Evolutionary conservation across 2,797 vertebrate genomes (phyloP).

Genomic region (Naso thynnoides): DNA sequence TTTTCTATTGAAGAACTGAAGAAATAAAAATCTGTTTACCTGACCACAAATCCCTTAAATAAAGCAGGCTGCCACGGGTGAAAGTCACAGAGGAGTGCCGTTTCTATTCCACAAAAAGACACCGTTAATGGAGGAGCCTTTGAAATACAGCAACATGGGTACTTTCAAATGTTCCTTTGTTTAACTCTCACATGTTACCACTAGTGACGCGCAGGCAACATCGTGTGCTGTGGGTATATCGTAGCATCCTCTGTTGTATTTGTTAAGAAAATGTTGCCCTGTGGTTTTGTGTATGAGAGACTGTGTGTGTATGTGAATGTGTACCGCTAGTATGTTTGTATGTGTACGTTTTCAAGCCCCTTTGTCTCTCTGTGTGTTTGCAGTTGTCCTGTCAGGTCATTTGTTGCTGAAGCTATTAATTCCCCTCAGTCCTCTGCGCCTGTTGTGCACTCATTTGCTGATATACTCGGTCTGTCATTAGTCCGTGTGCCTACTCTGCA

Average conservation of each 20-base stretch:
- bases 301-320: slow-evolving; percentile 18
- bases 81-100: slow-evolving; percentile 70
- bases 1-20: slow-evolving; percentile 74
- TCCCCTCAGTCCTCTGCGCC: slow-evolving; percentile 66
- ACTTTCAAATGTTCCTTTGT: slow-evolving; percentile 53
- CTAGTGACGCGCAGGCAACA: slow-evolving; percentile 32
- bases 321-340: background rate
- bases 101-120: slow-evolving; percentile 47
- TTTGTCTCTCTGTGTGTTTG: slow-evolving; percentile 71
- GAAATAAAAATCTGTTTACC: slow-evolving; percentile 79
- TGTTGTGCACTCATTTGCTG: slow-evolving; percentile 78
- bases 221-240: slow-evolving; percentile 24
- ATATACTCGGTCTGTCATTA: slow-evolving; percentile 78
- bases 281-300: slow-evolving; percentile 16
- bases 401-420: slow-evolving; percentile 78
- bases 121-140: slow-evolving; percentile 57
- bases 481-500: slow-evolving; percentile 79
- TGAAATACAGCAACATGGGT: slow-evolving; percentile 42
- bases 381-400: slow-evolving; percentile 80
- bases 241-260: slow-evolving; percentile 26
- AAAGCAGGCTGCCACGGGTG: slow-evolving; percentile 64
- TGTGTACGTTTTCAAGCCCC: slow-evolving; percentile 41
- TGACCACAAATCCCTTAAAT: slow-evolving; percentile 76
- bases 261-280: slow-evolving; percentile 11
- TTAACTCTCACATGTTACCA: slow-evolving; percentile 39